Conservation (phyloP, 2,113 vertebrate genomes). For the Antennarius striatus region DNA sequence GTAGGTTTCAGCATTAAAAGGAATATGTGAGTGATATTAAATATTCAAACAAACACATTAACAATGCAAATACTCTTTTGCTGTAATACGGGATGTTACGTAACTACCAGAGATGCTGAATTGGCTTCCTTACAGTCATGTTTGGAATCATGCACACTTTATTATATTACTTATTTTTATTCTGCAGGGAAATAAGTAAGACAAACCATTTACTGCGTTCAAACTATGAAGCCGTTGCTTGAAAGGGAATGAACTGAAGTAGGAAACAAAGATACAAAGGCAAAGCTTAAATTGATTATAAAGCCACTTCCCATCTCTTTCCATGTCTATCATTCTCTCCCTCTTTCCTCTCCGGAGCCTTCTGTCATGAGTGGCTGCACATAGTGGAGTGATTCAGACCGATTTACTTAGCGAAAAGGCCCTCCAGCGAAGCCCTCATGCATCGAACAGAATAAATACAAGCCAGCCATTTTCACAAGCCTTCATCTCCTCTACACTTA, state of each 20-base stretch:
- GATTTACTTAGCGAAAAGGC: constrained; percentile 68
- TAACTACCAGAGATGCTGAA: constrained; percentile 25
- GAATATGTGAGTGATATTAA: constrained; percentile 6
- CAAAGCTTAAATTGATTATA: constrained; percentile 51
- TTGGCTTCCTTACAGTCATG: constrained; percentile 7
- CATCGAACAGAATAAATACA: constrained; percentile 50
- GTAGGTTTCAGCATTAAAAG: constrained; percentile 44
- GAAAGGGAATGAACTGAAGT: constrained; percentile 2
- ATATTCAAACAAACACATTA: constrained; percentile 31
- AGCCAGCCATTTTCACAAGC: constrained; percentile 53
- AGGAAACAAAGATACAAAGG: constrained; percentile 49
- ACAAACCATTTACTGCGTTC: constrained; percentile 9
- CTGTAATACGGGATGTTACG: constrained; percentile 10
- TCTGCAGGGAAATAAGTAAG: constrained; percentile 8
- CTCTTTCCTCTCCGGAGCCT: constrained; percentile 33
- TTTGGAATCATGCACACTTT: constrained; percentile 1
- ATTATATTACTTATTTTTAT: constrained; percentile 8
- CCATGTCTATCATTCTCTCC: constrained; percentile 43
- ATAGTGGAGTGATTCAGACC: constrained; percentile 63
- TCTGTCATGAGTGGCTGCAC: constrained; percentile 65
- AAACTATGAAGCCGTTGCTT: background rate
- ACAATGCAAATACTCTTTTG: constrained; percentile 12
- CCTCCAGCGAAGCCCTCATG: constrained; percentile 60
- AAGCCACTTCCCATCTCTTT: constrained; percentile 53
- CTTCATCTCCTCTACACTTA: constrained; percentile 21